Percentiles rank a stretch among this genome's conserved stretches.
Conservation (phyloP, 2,797 vertebrate species). For the Manis pentadactyla region DNA sequence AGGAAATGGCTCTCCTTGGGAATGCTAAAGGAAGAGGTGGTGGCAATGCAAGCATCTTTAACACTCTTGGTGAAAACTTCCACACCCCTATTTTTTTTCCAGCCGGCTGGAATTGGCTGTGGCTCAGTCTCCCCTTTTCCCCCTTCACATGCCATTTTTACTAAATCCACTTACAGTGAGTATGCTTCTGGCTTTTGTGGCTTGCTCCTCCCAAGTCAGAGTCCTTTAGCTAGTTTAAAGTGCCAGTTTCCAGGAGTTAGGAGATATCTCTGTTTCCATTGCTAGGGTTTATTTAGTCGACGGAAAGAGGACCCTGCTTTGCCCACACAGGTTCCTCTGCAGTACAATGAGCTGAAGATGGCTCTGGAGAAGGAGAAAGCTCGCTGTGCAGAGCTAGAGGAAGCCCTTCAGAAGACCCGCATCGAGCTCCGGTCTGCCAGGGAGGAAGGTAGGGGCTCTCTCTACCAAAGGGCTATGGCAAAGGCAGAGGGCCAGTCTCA, state of each 20-base stretch:
- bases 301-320: conserved; percentile 97
- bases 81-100: conserved; percentile 69
- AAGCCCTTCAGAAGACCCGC: conserved; percentile 98
- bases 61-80: conserved; percentile 68
- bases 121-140: conserved; percentile 50
- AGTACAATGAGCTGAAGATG: conserved; percentile 98
- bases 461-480: neutral
- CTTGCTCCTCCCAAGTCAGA: conserved; percentile 82
- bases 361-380: conserved; percentile 98
- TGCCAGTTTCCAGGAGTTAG: conserved; percentile 90
- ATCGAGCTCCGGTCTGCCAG: conserved; percentile 96
- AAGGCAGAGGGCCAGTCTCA: neutral
- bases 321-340: conserved; percentile 95
- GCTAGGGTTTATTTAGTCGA: conserved; percentile 97
- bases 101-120: conserved; percentile 71
- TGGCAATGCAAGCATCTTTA: conserved; percentile 68
- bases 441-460: conserved; percentile 93
- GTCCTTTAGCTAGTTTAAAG: conserved; percentile 84
- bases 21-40: conserved; percentile 76
- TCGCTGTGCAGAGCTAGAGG: conserved; percentile 96
- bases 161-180: conserved; percentile 83
- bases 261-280: conserved; percentile 90
- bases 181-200: conserved; percentile 80
- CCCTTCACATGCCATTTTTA: conserved; percentile 83
- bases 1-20: conserved; percentile 74